Base-by-base conservation (phyloP, 1,140 invertebrate species). In the Ruditapes philippinarum region DNA sequence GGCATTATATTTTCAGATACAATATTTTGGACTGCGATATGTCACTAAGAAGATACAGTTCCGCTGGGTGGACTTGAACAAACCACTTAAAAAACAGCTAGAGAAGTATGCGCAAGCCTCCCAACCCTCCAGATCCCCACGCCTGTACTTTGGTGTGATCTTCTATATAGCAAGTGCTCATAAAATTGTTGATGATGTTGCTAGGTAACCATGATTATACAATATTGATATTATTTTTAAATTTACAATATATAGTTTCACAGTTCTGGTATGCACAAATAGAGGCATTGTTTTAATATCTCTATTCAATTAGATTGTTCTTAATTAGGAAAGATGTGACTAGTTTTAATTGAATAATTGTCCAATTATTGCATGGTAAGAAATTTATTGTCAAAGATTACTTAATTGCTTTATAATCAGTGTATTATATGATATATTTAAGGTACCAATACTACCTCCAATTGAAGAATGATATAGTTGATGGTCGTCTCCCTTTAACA, bases 381-480 rank as follows among this genome's bases (percentile, higher is more conserved):
- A n/a, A n/a, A n/a, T n/a, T n/a, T n/a, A n/a, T n/a, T n/a, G n/a
- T n/a, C n/a, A n/a, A n/a, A n/a, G n/a, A n/a, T n/a, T n/a, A n/a
- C n/a, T n/a, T n/a, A n/a, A n/a, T n/a, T n/a, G n/a, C n/a, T n/a
- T n/a, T n/a, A n/a, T n/a, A n/a, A n/a, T n/a, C n/a, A n/a, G n/a
- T n/a, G n/a, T n/a, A n/a, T n/a, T n/a, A n/a, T n/a, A n/a, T n/a
- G n/a, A n/a, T 5, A 38, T 38, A n/a, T 94, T 95, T 49, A 25
- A 98, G 98, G 91, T 99, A 99, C 95, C 98, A 99, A 95, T 99
- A 99, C 96, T 99, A 99, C 95, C 96, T 99, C 28, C 98, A 99
- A 96, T 96, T 99, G 38, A 99, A 99, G 95, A 98, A 97, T 95
- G 98, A 99, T 96, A 97, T 99, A 68, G 97, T 99, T 83, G 98